Evolutionary conservation across 2,113 vertebrate species (phyloP).

Genomic region (Actenoides lindsayi): DNA sequence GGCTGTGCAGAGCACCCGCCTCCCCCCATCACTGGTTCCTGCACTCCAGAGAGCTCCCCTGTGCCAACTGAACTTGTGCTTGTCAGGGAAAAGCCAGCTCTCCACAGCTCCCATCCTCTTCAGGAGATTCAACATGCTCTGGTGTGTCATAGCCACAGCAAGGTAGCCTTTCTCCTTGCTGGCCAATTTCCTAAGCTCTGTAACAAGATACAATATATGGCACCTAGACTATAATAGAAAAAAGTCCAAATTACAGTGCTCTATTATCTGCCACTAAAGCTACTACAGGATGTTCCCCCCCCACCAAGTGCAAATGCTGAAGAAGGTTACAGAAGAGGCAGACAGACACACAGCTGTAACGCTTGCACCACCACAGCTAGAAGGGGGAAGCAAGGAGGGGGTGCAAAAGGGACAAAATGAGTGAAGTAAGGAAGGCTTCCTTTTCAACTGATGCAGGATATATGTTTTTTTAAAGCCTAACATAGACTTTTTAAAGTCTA

Average conservation of each 20-base stretch:
- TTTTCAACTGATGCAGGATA: not conserved
- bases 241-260: not conserved
- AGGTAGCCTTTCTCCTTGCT: not conserved
- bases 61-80: accelerated
- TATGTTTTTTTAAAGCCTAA: not conserved
- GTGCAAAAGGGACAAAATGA: not conserved
- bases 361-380: not conserved
- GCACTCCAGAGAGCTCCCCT: accelerated
- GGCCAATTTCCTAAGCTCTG: not conserved
- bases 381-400: not conserved
- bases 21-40: accelerated
- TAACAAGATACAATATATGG: not conserved
- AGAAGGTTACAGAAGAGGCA: not conserved
- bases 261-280: not conserved
- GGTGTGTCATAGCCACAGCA: not conserved
- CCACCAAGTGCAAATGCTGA: not conserved
- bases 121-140: not conserved
- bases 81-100: not conserved
- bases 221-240: not conserved
- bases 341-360: not conserved
- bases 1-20: not conserved
- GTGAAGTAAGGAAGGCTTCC: not conserved
- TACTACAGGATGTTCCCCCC: not conserved
- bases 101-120: not conserved
- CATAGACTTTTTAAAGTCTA: not conserved